Percentiles rank a stretch among this genome's conserved stretches.
phyloP scores from a whole-genome alignment of 1,140 invertebrate species.

The Dinothrombium tinctorium region DNA sequence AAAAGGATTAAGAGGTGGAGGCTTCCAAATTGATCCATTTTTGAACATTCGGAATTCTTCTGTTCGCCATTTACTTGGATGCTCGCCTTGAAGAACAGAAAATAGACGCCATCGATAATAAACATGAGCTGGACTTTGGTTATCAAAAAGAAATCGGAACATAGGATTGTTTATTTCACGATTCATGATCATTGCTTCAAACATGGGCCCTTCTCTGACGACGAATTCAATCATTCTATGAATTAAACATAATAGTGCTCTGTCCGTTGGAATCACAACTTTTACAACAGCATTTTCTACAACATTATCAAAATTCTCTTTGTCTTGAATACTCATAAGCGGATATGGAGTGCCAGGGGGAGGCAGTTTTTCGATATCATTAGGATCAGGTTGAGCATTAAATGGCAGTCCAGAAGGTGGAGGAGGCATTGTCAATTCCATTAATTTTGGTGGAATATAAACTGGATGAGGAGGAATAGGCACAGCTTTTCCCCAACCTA shows the following conservation, averaged over 20 bases:
- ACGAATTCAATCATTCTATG: constrained; percentile 99
- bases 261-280: constrained; percentile 93
- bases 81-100: constrained; percentile 86
- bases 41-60: constrained; percentile 95
- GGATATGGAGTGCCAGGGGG: constrained; percentile 18
- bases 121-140: constrained; percentile 84
- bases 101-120: constrained; percentile 98
- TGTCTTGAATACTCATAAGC: constrained; percentile 24
- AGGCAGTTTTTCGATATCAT: constrained; percentile 21
- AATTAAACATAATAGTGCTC: constrained; percentile 70
- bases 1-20: constrained; percentile 76
- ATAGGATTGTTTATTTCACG: constrained; percentile 85
- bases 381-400: constrained; percentile 64
- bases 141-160: constrained; percentile 95
- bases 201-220: constrained; percentile 92
- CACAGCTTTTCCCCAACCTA: constrained; percentile 82
- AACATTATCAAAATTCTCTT: constrained; percentile 47
- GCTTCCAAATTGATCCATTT: constrained; percentile 79
- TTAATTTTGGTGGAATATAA: constrained; percentile 76
- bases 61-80: constrained; percentile 69
- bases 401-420: constrained; percentile 88
- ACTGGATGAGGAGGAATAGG: constrained; percentile 73
- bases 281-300: constrained; percentile 75
- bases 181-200: constrained; percentile 99
- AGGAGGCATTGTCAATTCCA: constrained; percentile 70